These are phyloP conservation scores for Ceriagrion tenellum DNA, from an alignment of 2,888 invertebrate genomes.

Conservation along the genomic window DNA sequence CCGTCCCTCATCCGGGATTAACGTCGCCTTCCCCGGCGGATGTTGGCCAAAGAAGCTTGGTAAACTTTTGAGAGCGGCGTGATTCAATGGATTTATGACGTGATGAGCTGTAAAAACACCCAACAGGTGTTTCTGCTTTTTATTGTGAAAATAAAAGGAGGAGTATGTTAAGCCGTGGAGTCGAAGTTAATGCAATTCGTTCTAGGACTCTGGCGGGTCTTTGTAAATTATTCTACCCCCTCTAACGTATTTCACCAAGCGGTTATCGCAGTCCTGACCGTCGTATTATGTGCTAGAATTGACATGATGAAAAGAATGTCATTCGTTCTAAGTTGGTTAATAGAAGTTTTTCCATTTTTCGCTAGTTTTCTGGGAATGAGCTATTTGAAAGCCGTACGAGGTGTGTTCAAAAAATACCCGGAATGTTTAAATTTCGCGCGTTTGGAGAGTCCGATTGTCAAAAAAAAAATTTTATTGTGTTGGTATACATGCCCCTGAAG, in stretches of 20 bases:
- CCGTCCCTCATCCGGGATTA: constrained; percentile 59
- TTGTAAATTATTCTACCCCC: not conserved
- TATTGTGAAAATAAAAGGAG: not conserved
- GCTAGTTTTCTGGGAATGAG: too few species aligned
- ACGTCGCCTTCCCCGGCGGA: not conserved
- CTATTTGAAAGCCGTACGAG: too few species aligned
- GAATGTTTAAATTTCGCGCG: too few species aligned
- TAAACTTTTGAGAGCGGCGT: not conserved
- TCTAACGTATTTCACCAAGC: not conserved
- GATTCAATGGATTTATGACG: constrained; percentile 42
- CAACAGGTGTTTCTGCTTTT: constrained; percentile 17
- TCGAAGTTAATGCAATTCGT: not conserved
- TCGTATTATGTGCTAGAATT: too few species aligned
- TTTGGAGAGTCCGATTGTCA: too few species aligned
- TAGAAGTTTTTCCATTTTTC: too few species aligned
- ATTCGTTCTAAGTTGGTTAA: too few species aligned
- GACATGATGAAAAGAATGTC: too few species aligned
- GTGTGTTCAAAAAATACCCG: too few species aligned
- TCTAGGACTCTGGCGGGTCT: not conserved
- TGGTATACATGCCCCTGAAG: too few species aligned
- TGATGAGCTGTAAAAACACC: constrained; percentile 51
- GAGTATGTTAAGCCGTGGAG: not conserved
- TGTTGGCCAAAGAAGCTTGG: not conserved
- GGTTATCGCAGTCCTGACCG: too few species aligned
- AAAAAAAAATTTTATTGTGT: too few species aligned